phyloP scores from a whole-genome alignment of 2,797 vertebrate species.

The Triplophysa bombifrons region DNA sequence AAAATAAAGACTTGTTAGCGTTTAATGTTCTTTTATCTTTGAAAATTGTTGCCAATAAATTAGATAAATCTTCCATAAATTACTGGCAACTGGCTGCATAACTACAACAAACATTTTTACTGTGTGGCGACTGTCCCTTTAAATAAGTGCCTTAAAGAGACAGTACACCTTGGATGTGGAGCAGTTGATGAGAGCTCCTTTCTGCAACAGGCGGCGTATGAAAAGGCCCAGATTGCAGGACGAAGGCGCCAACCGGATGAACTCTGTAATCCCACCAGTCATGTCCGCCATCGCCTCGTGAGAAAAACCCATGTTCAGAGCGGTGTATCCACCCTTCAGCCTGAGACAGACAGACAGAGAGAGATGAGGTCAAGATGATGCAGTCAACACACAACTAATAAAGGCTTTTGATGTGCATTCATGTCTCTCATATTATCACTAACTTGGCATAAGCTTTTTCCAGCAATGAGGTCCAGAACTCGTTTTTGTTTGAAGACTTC shows the following conservation, averaged over 20 bases:
- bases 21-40: no score
- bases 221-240: conserved; percentile 59
- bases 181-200: conserved; percentile 79
- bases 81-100: no score
- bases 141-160: not conserved
- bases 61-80: no score
- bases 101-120: no score
- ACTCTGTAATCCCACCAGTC: conserved; percentile 71
- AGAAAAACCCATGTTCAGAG: conserved; percentile 79
- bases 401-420: not conserved
- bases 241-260: conserved; percentile 20
- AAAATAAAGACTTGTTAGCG: no score
- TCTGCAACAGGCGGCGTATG: conserved; percentile 66
- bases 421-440: conserved; percentile 34
- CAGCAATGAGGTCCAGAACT: conserved; percentile 83
- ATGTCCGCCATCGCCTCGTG: conserved; percentile 83
- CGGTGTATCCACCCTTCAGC: conserved; percentile 79
- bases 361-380: not conserved
- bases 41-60: no score
- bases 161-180: conserved; percentile 69
- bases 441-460: conserved; percentile 85
- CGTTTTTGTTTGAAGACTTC: conserved; percentile 65
- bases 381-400: not conserved
- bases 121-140: not conserved
- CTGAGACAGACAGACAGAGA: conserved; percentile 55